Evolutionary conservation across 2,888 invertebrate genomes (phyloP).

Genomic region (Phyllotreta striolata): DNA sequence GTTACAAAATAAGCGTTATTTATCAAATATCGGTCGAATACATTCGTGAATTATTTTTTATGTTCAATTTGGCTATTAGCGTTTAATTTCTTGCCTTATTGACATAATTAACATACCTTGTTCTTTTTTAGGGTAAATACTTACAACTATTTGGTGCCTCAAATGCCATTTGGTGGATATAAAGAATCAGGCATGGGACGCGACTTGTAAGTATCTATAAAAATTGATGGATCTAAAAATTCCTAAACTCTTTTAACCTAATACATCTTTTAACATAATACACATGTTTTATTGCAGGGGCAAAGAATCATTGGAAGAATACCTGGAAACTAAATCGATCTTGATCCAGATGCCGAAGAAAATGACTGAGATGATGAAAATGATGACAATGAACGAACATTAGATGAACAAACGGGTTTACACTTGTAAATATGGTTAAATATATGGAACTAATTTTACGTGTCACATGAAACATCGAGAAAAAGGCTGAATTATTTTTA

Average conservation of each 20-base stretch:
- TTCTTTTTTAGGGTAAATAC: constrained; percentile 73
- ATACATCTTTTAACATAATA: neutral
- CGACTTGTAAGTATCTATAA: constrained; percentile 67
- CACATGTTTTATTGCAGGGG: constrained; percentile 65
- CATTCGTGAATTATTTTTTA: neutral
- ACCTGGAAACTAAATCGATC: constrained; percentile 80
- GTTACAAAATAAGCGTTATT: too few species aligned
- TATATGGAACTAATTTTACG: neutral
- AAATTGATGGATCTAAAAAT: neutral
- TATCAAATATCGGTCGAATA: too few species aligned
- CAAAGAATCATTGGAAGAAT: constrained; percentile 78
- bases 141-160: constrained; percentile 72
- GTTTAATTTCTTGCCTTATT: neutral
- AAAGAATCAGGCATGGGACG: constrained; percentile 86
- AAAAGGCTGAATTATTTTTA: neutral
- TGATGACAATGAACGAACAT: neutral
- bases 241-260: neutral
- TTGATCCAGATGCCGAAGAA: constrained; percentile 61
- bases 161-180: constrained; percentile 88
- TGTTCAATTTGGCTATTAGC: neutral
- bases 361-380: constrained; percentile 1
- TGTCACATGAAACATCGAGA: neutral
- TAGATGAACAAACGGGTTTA: neutral
- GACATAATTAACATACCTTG: neutral
- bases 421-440: neutral